Evolutionary conservation across 2,888 invertebrate genomes (phyloP), one percentile per base, ranked within the genome.

Genomic region (Desoria tigrina): DNA sequence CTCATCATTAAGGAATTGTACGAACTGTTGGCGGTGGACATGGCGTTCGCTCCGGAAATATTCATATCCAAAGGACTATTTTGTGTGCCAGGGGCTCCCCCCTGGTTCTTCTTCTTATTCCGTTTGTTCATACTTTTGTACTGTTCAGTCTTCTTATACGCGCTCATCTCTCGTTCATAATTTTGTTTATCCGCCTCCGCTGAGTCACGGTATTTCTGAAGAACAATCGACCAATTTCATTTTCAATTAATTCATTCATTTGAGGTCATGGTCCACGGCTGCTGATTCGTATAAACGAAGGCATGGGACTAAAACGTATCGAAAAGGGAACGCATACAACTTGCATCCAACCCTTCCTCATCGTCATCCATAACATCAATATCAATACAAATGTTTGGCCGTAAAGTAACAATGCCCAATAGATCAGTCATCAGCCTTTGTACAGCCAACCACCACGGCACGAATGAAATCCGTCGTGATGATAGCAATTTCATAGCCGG

Each of bases 131-230:
- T 78, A 59, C 87, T 83, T 80, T 88, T 88, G 79, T 91, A 93
- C 3, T 92, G 88, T 79, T 93, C 92, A 21, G 93, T 92, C 81
- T 91, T 90, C 79, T 92, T 92, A 79, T 93, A 93, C 71, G 90
- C 91, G 76, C 88, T 88, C 82, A 91, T 87, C 81, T 93, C 93
- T 78, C 85, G 86, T 64, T 87, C 85, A 77, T 88, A 96, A 81
- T 93, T 85, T 80, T 94, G 94, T 78, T 92, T 89, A 78, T 96
- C 96, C 77, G 89, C 88, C 78, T 95, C 94, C 27, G 96, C 95
- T 50, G 94, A 94, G 81, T 92, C 90, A 74, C 95, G 83, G 81
- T 93, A 96, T 74, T 89, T 90, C 82, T 91, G 24, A 21, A 50
- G n/a, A n/a, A n/a, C 50, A 37, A 45, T 18, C 6, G 16, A 16